Conservation (phyloP, 2,113 vertebrate genomes). For the Aegotheles bennettii region DNA sequence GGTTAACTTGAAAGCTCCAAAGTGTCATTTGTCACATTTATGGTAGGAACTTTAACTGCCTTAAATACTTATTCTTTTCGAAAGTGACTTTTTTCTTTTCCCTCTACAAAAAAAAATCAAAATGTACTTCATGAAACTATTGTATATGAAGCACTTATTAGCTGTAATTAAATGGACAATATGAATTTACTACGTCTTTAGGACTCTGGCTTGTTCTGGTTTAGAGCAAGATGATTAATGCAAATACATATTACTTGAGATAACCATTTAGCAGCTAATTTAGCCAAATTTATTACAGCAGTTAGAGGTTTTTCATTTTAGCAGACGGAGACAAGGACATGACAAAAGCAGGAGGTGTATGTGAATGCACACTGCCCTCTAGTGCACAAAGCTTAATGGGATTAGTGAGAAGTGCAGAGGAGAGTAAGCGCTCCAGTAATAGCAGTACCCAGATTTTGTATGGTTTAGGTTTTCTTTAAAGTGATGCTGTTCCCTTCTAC, state of each 20-base stretch:
- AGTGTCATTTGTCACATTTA: constrained; percentile 34
- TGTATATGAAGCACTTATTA: constrained; percentile 92
- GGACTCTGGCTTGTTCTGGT: constrained; percentile 90
- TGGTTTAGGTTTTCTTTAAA: constrained; percentile 1
- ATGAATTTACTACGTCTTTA: constrained; percentile 90
- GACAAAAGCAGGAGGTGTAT: constrained; percentile 67
- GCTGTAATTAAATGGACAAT: constrained; percentile 94
- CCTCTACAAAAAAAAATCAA: constrained; percentile 35
- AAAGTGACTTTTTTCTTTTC: constrained; percentile 77
- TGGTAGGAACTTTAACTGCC: constrained; percentile 15
- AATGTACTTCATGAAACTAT: constrained; percentile 83
- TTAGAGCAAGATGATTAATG: constrained; percentile 98
- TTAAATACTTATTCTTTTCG: constrained; percentile 52
- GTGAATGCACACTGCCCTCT: constrained; percentile 85
- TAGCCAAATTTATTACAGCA: constrained; percentile 97
- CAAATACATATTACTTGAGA: constrained; percentile 99
- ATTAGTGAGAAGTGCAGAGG: not conserved
- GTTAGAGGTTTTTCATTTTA: constrained; percentile 86
- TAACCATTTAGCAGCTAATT: constrained; percentile 99
- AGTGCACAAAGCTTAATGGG: constrained; percentile 53
- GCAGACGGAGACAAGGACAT: constrained; percentile 87
- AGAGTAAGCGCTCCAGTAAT: not conserved
- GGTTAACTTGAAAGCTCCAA: constrained; percentile 39
- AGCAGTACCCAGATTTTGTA: not conserved
- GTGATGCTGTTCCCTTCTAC: constrained; percentile 22